Evolutionary conservation across 2,113 vertebrate species (phyloP), one percentile per base, ranked within the genome.

Genomic region (Nyctibius bracteatus): DNA sequence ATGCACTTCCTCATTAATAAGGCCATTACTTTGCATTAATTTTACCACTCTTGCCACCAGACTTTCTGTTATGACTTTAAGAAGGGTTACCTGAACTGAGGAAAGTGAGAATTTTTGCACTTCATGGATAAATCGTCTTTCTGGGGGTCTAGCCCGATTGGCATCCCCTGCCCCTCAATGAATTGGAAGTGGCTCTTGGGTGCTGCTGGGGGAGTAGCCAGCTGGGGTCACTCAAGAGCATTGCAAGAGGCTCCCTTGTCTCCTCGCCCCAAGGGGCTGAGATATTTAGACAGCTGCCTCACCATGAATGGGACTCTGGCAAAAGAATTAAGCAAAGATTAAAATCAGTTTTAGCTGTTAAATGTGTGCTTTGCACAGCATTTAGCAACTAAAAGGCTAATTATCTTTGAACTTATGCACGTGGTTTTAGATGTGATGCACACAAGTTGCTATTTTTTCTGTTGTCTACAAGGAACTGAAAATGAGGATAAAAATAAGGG

Each of bases 271-370:
- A 94, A 91, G 92, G 88, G 95, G 65, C 90, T 2, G 9, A 81
- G 92, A 65, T 95, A 96, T 91, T 96, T 97, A 96, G 86, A 94
- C 96, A 96, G 95, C 94, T 96, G 93, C 88, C 75, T 95, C 82
- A 22, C 75, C 81, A 8, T 81, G 88, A 95, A 97, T 94, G 95
- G 75, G 90, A 67, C 88, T 96, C 96, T 95, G 96, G 96, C 96
- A 96, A 81, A 93, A 93, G 96, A 96, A 96, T 96, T 96, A 96
- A 97, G 96, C 82, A 93, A 88, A 96, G 96, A 96, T 96, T 96
- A 97, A 92, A 96, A 97, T 96, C 96, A 93, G 77, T 93, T 97
- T 93, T 97, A 95, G 94, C 88, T 94, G 86, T 94, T 96, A 91
- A 91, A 92, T 89, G 91, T 91, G 80, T 86, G 92, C 94, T 97